Percentiles rank a stretch among this genome's conserved stretches.
phyloP scores from a whole-genome alignment of 2,888 invertebrate species.

The Amphipyra berbera region DNA sequence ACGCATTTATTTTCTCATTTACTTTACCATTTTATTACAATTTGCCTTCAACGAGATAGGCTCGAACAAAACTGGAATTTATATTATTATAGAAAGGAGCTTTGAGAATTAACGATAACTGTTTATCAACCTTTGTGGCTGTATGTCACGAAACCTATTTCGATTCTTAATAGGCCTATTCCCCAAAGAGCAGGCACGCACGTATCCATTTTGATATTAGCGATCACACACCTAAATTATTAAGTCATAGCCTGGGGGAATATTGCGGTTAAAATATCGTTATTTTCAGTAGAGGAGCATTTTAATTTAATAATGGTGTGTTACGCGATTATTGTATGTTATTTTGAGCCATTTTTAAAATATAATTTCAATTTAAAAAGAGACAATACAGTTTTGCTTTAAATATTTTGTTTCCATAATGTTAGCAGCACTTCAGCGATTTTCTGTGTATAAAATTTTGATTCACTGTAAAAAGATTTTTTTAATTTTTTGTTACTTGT shows the following conservation, averaged over 20 bases:
- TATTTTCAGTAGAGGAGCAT: conserved; percentile 35
- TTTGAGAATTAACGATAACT: conserved; percentile 40
- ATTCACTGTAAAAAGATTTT: no score
- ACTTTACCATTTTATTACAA: conserved; percentile 21
- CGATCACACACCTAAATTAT: conserved; percentile 68
- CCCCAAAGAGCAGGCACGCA: conserved; percentile 59
- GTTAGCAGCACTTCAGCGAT: no score
- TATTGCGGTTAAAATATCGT: conserved; percentile 56
- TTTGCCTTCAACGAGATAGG: conserved; percentile 17
- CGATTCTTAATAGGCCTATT: conserved; percentile 60
- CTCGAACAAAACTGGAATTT: conserved; percentile 29
- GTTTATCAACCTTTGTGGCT: conserved; percentile 53
- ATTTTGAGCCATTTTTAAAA: background rate
- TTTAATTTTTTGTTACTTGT: no score
- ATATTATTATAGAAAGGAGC: conserved; percentile 27
- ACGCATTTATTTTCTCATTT: conserved; percentile 9
- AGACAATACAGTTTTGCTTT: no score
- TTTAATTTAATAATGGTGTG: conserved; percentile 18
- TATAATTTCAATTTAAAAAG: background rate
- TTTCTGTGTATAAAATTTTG: no score
- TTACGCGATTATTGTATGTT: background rate
- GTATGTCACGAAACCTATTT: conserved; percentile 57
- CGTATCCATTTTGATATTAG: conserved; percentile 69
- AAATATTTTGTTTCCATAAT: no score
- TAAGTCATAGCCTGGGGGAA: conserved; percentile 59